Evolutionary conservation across 2,797 vertebrate genomes (phyloP), one percentile per base, ranked within the genome.

Genomic region (Buceros bicornis): DNA sequence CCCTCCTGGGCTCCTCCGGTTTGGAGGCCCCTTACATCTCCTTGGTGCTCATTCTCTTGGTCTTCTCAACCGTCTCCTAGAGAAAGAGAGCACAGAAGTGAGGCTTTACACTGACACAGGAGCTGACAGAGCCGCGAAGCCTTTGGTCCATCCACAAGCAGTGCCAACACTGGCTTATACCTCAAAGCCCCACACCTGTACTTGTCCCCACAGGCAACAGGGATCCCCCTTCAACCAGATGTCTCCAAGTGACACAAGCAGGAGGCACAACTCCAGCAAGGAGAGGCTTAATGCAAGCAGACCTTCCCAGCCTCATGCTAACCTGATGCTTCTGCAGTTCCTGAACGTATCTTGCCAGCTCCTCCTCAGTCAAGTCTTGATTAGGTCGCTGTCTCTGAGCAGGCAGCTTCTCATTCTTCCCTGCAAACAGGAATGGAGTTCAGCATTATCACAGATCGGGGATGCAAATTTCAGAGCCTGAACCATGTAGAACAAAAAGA

Each of bases 321-420:
- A 99, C 99, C 99, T 99, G 99, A 95, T 99, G 99, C 96, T 99
- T 99, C 97, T 99, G 99, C 97, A 99, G 98, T 76, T 99, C 99
- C 60, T 99, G 98, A 95, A 99, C 98, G 1, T 99, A 99, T 94
- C 98, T 98, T 91, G 98, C 98, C 98, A 99, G 98, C 96, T 99
- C 99, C 93, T 99, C 99, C 97, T 99, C 99, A 17, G 98, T 99
- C 98, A 99, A 98, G 95, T 99, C 97, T 85, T 97, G 97, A n/a
- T 97, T 88, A 79, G 96, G 92, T 57, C 64, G 95, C 42, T 94
- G 95, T 57, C 96, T 97, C 42, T 97, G 93, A 93, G 96, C 96
- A 24, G 96, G 85, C 43, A 97, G 97, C 57, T 98, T 98, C 97
- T 99, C 99, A 95, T 98, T 98, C 93, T 97, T 98, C 82, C 97